Base-by-base conservation (phyloP, 2,113 vertebrate genomes). In the Vulpes ferrilata region DNA sequence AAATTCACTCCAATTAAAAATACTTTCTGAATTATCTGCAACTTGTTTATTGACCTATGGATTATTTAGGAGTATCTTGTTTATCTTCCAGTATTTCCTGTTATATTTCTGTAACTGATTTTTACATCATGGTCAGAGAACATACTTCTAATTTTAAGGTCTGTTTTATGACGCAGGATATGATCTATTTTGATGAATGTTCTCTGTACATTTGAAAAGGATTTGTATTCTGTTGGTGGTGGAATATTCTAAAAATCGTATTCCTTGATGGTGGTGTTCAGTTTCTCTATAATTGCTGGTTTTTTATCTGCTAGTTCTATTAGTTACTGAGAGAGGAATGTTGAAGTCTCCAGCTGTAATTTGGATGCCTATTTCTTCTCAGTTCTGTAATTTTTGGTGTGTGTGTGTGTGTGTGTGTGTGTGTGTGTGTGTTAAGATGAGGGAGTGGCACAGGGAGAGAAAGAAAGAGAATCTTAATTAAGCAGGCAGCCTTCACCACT, bases 331-430 rank as follows among this genome's bases (percentile, higher is more conserved):
- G 57, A 94, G 23, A n/a, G 65, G 30, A 67, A 32, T 69, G 32
- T 69, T n/a, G 65, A 69, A 69, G 32, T 19, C 32, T 69, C 11
- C 16, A 38, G 3, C 51, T 84, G 6, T 88, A 71, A 76, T 94
- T 87, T 51, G 27, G 76, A 76, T 65, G 16, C 22, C 57, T 76
- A 0, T 71, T 93, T 94, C 43, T 85, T 53, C n/a, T 94, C 7
- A 51, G n/a, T 90, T 92, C 73, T 79, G 8, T 57, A 73, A 35
- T 55, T 90, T 95, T 80, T 94, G 73, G n/a, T 86, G n/a, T 64
- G 25, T 17, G 32, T 69, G 65, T 57, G 55, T 57, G 55, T 57
- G 55, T 57, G 15, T 57, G 15, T 60, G 2, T 71, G 10, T 35
- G 19, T 35, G 9, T 35, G 43, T 43, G 35, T 35, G 43, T 74